Evolutionary conservation across 2,888 invertebrate species (phyloP), one percentile per base, ranked within the genome.

Genomic region (Tiliacea aurago): DNA sequence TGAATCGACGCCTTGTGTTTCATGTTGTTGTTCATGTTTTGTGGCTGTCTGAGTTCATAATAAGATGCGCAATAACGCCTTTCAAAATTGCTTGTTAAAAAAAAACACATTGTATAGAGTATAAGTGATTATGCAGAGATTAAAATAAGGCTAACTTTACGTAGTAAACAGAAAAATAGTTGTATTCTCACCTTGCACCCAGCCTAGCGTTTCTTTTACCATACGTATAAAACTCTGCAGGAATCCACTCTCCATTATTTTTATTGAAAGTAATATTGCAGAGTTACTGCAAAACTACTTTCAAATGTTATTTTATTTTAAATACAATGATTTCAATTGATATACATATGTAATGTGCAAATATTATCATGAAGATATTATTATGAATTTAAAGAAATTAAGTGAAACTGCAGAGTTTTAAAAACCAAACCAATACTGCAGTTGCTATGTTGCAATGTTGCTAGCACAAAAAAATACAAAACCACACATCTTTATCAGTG

Each of bases 61-160:
- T 51, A 78, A 58, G 49, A 45, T 61, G 49, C 6, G 56, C 43
- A 63, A 15, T 51, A 66, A 56, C 23, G 4, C 23, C 23, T 41
- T 23, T 56, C 0, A 65, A 33, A 33, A 43, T 63, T 70, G 51
- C 41, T 62, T 20, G 18, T 49, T 20, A 23, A 53, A 61, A 56
- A 75, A 58, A 20, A 58, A 47, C 45, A 65, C 9, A 0, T 59
- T 62, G 45, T 62, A 33, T 47, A 73, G 11, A 47, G 20, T 65
- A 13, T 59, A 71, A 37, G 53, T 73, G 59, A 71, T 59, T 33
- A 63, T 81, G 70, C 78, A 73, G 66, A 72, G 63, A 73, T 72
- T 63, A 64, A 83, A 70, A 61, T 67, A 71, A 84, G 69, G 74
- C 84, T 71, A 69, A 58, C 47, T 43, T 69, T 75, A 83, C 43